Evolutionary conservation across 2,888 invertebrate genomes (phyloP).

Genomic region (Seladonia tumulorum): DNA sequence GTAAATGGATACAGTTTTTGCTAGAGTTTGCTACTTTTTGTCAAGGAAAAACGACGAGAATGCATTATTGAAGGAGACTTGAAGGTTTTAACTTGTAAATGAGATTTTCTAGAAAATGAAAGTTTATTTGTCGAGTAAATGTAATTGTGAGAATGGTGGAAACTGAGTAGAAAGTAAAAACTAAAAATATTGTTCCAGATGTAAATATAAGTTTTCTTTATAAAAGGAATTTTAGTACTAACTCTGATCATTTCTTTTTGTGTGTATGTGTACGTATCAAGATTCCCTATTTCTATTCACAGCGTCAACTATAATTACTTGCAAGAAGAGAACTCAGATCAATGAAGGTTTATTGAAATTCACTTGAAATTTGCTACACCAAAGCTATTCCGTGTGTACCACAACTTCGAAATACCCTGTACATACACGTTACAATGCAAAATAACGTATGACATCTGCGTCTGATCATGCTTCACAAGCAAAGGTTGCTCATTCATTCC

Average conservation of each 20-base stretch:
- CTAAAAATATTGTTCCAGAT: background rate
- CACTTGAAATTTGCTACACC: slow-evolving; percentile 35
- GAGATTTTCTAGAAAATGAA: background rate
- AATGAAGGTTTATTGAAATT: slow-evolving; percentile 30
- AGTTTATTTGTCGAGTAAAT: background rate
- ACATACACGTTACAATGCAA: slow-evolving; percentile 33
- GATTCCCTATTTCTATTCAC: slow-evolving; percentile 9
- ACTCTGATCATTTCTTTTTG: background rate
- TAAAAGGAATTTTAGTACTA: slow-evolving; percentile 4
- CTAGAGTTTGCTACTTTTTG: background rate
- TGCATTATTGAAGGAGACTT: background rate
- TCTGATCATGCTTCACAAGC: slow-evolving; percentile 12
- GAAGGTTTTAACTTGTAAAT: background rate
- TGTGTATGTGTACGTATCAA: background rate
- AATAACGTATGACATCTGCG: background rate
- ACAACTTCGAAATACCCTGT: slow-evolving; percentile 29
- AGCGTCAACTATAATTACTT: slow-evolving; percentile 22
- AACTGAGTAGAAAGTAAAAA: background rate
- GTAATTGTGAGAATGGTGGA: background rate
- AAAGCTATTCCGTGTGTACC: slow-evolving; percentile 37
- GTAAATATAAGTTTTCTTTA: background rate
- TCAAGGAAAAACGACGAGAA: background rate
- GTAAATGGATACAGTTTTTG: background rate
- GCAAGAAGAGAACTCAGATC: slow-evolving; percentile 17
- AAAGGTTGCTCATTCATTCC: slow-evolving; percentile 11